Evolutionary conservation across 2,888 invertebrate species (phyloP), one percentile per base, ranked within the genome.

Genomic region (Andrena praecox): DNA sequence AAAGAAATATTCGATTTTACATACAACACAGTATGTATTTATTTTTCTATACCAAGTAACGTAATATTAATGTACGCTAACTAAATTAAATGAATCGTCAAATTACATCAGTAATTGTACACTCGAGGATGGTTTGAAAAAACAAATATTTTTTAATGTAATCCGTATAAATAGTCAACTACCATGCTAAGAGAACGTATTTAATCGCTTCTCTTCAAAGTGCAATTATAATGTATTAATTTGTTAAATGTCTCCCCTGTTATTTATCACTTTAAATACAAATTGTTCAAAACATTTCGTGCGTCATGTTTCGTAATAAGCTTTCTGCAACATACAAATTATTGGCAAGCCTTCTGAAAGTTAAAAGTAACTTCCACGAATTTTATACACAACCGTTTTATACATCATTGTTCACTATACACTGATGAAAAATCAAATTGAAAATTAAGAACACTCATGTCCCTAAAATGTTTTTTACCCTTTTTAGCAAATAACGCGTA

Each of bases 381-480:
- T 64, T 33, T 31, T 50, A 33, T 56, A 27, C 27, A 33, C 1
- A 69, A 29, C 4, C 10, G 35, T 35, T 12, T 3, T 33, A 60
- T 33, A 1, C 31, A 20, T 59, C 27, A 74, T 12, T 56, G 50
- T 29, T 50, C 27, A 29, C 10, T 54, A 42, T 5, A 42, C 31
- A 27, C 10, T 7, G 5, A 63, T 42, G 24, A 24, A 64, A 75
- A 50, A 16, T 64, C 50, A 54, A 77, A 50, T 35, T 66, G 33
- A 72, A 60, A 67, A 68, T 33, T 8, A 42, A 68, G 60, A 67
- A 27, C 63, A 72, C 63, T 81, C 80, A 56, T 80, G 80, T 68
- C 72, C 68, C 5, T 80, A 73, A 80, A 59, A 81, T 63, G 50
- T 33, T 31, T 42, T 71, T 56, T 80, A 63, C 72, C 68, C 76